Conservation (phyloP, 1,140 invertebrate species). For the Ridgeia piscesae region DNA sequence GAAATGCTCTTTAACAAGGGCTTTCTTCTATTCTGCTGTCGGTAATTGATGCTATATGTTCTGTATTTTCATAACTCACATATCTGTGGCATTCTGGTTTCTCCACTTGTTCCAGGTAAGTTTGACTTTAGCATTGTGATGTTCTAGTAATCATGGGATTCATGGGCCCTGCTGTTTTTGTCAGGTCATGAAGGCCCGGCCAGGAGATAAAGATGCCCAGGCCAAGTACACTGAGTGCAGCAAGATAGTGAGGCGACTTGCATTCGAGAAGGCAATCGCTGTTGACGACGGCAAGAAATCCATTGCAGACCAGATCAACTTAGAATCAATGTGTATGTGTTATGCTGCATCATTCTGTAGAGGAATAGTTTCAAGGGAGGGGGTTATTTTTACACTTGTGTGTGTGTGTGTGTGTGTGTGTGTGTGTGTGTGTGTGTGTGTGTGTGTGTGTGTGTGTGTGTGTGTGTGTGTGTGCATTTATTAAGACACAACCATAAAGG, state of each 20-base stretch:
- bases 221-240: constrained; percentile 91
- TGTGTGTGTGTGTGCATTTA: not conserved
- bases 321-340: constrained; percentile 85
- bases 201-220: constrained; percentile 92
- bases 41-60: not conserved
- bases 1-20: not conserved
- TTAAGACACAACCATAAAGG: not conserved
- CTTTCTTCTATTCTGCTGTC: not conserved
- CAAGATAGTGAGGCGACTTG: constrained; percentile 92
- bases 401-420: not conserved
- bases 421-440: not conserved
- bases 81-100: not conserved
- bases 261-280: constrained; percentile 96
- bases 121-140: not conserved
- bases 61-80: not conserved
- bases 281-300: constrained; percentile 85
- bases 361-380: not conserved
- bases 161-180: not conserved
- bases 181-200: constrained; percentile 82
- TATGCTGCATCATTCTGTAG: not conserved
- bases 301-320: constrained; percentile 82
- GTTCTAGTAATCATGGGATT: too few species aligned
- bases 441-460: not conserved
- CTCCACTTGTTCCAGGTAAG: not conserved
- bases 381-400: not conserved